Conservation (phyloP, 2,888 invertebrate genomes). For the Anorthoa munda region DNA sequence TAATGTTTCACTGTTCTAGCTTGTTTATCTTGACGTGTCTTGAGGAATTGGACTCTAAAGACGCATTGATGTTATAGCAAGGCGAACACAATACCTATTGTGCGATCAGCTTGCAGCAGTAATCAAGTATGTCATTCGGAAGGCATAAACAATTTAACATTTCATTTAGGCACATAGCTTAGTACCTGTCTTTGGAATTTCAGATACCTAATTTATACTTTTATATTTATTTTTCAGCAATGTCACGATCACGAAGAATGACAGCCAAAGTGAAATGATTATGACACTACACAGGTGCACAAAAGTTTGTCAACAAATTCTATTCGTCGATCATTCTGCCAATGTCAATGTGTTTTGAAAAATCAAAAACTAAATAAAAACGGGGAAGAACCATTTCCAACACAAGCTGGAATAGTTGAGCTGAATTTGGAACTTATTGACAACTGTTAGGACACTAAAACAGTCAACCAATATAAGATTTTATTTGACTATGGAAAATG, state of each 20-base stretch:
- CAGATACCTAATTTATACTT: not conserved
- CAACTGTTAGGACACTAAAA: too few relatives aligned
- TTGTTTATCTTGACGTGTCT: constrained; percentile 3
- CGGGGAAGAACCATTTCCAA: too few relatives aligned
- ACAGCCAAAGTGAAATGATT: not conserved
- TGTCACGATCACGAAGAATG: too few relatives aligned
- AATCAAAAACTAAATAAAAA: too few relatives aligned
- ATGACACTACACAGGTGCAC: not conserved
- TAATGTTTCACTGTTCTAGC: not conserved
- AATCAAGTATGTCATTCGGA: not conserved
- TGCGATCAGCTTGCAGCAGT: not conserved
- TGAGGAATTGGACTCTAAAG: not conserved
- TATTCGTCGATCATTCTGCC: not conserved
- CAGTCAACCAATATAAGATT: not conserved
- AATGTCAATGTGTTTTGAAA: too few relatives aligned
- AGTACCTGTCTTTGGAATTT: not conserved
- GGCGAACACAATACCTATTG: constrained; percentile 8
- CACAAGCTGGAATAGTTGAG: too few relatives aligned
- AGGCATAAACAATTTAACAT: constrained; percentile 2
- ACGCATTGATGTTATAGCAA: constrained; percentile 1
- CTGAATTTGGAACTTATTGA: too few relatives aligned
- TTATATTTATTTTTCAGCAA: not conserved
- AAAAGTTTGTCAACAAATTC: not conserved
- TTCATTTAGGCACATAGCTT: not conserved
- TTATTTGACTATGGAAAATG: not conserved